Conservation (phyloP, 2,113 vertebrate species). For the Barnardius zonarius region DNA sequence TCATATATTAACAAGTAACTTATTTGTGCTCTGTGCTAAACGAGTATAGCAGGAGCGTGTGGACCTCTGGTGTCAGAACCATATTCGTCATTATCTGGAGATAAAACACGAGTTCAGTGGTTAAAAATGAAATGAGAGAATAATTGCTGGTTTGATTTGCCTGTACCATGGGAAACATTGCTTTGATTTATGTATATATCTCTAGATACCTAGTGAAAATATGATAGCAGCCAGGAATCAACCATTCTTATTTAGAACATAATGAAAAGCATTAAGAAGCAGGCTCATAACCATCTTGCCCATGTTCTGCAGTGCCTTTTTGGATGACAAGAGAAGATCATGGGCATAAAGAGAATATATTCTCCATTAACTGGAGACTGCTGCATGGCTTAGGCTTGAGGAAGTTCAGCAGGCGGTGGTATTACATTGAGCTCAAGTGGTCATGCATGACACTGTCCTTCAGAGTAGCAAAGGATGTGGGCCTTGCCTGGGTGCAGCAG, state of each 20-base stretch:
- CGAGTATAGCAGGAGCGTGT: neutral
- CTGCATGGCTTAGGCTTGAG: neutral
- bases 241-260: neutral
- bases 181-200: slow-evolving; percentile 28
- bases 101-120: slow-evolving; percentile 34
- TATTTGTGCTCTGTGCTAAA: neutral
- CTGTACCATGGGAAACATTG: neutral
- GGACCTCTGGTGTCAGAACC: slow-evolving; percentile 50
- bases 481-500: neutral
- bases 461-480: accelerated
- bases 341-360: neutral
- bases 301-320: neutral
- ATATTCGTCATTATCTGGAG: slow-evolving; percentile 28
- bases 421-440: accelerated
- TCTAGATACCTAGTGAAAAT: neutral
- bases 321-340: neutral
- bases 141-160: slow-evolving; percentile 49
- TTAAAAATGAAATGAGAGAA: slow-evolving; percentile 44
- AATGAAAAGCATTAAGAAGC: neutral
- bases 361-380: neutral
- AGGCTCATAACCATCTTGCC: neutral
- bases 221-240: neutral
- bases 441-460: neutral
- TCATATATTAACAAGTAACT: slow-evolving; percentile 49
- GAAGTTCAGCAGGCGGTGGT: neutral